Conservation (phyloP, 2,888 invertebrate genomes). For the Oxystoma pomonae region DNA sequence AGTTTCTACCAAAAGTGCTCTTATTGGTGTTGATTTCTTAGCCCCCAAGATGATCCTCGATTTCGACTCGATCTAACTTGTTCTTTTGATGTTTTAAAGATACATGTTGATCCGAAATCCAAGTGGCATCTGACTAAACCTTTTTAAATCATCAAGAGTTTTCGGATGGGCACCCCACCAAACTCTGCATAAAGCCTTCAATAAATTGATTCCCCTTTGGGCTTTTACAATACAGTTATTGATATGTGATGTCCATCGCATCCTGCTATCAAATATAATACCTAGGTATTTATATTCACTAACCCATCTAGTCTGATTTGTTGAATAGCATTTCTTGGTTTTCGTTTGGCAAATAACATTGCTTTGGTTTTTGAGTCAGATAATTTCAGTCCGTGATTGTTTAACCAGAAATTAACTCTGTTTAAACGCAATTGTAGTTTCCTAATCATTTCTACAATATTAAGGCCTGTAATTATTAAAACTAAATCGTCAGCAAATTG, state of each 20-base stretch:
- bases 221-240: conserved; percentile 2
- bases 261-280: not conserved
- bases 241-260: conserved; percentile 2
- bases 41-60: not conserved
- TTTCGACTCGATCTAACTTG: no score
- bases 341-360: not conserved
- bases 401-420: not conserved
- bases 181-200: conserved; percentile 4
- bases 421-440: not conserved
- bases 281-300: conserved; percentile 8
- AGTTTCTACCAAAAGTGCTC: not conserved
- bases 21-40: conserved; percentile 1
- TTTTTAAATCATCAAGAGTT: not conserved
- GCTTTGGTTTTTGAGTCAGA: not conserved
- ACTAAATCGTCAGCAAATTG: conserved; percentile 1
- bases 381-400: not conserved
- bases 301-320: conserved; percentile 1
- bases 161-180: conserved; percentile 10
- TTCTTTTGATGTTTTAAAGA: not conserved
- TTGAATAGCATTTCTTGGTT: not conserved
- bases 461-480: not conserved
- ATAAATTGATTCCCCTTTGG: conserved; percentile 9
- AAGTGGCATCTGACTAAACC: not conserved
- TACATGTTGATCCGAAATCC: not conserved
- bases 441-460: not conserved